Evolutionary conservation across 2,888 invertebrate genomes (phyloP).

Genomic region (Argynnis bischoffii): DNA sequence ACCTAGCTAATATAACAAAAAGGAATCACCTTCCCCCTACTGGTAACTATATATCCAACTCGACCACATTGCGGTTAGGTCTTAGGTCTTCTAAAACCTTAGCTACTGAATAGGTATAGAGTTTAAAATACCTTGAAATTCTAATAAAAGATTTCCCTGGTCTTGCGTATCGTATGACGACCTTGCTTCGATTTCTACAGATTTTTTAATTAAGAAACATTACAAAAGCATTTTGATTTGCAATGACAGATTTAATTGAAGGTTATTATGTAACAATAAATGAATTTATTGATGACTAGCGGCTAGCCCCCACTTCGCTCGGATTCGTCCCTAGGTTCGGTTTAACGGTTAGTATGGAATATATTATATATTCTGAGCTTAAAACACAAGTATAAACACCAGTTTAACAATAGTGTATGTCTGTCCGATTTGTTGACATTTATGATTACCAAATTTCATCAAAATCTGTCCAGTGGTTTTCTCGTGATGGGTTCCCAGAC

Average conservation of each 20-base stretch:
- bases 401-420: too few relatives aligned
- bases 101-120: conserved; percentile 1
- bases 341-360: too few relatives aligned
- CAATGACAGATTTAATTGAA: conserved; percentile 4
- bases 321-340: too few relatives aligned
- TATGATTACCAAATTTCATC: too few relatives aligned
- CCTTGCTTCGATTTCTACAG: conserved; percentile 31
- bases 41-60: conserved; percentile 10
- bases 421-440: too few relatives aligned
- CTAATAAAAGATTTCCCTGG: conserved; percentile 6
- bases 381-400: too few relatives aligned
- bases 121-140: conserved; percentile 1
- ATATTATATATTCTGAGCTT: too few relatives aligned
- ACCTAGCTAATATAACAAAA: not conserved
- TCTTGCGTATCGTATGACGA: conserved; percentile 25
- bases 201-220: conserved; percentile 20
- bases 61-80: conserved; percentile 33
- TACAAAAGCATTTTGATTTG: not conserved
- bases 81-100: not conserved
- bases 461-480: too few relatives aligned
- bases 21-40: conserved; percentile 2
- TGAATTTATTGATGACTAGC: too few relatives aligned
- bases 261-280: too few relatives aligned
- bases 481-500: too few relatives aligned
- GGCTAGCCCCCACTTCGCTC: too few relatives aligned